Base-by-base conservation (phyloP, 2,797 vertebrate genomes). In the Tympanoctomys barrerae region DNA sequence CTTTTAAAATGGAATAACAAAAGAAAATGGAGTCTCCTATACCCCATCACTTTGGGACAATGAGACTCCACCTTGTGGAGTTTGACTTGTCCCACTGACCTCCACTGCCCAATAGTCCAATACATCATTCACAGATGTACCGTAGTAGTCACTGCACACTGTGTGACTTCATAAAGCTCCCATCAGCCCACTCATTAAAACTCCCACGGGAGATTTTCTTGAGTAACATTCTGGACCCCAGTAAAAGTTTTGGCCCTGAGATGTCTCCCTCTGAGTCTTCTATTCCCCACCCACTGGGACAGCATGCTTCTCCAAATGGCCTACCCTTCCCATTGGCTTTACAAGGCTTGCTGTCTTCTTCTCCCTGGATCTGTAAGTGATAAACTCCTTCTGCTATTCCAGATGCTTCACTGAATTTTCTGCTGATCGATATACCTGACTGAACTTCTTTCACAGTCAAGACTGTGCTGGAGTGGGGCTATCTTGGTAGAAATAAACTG, bases 91-190 rank as follows among this genome's bases (percentile, higher is more conserved):
- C 39, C 18, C 36, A 73, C 52, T 42, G 26, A 77, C 11, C 11
- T 19, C 12, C n/a, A 26, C 5, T 10, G 4, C 12, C 12, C 22
- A 14, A 3, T 5, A 9, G 31, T 14, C 36, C 7, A 33, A 10
- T 11, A 13, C 28, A 61, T 24, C 36, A 19, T 7, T 7, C 54
- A 31, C 6, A 64, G 59, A n/a, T 61, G 36, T 75, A 12, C 28
- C n/a, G 21, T 13, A 26, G 14, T 52, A 57, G n/a, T 46, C 36
- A 14, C 86, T 6, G 4, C 28, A 24, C 10, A 13, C 22, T 42
- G 71, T 24, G 8, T 57, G 59, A n/a, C 36, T 33, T 42, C 11
- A 24, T 46, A 22, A 64, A 46, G 3, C 42, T 12, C 31, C 13
- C n/a, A 14, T 49, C 39, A 49, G 13, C 21, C 9, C 13, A 7